Base-by-base conservation (phyloP, 2,797 vertebrate genomes). In the Mormyrus hasselquistii region DNA sequence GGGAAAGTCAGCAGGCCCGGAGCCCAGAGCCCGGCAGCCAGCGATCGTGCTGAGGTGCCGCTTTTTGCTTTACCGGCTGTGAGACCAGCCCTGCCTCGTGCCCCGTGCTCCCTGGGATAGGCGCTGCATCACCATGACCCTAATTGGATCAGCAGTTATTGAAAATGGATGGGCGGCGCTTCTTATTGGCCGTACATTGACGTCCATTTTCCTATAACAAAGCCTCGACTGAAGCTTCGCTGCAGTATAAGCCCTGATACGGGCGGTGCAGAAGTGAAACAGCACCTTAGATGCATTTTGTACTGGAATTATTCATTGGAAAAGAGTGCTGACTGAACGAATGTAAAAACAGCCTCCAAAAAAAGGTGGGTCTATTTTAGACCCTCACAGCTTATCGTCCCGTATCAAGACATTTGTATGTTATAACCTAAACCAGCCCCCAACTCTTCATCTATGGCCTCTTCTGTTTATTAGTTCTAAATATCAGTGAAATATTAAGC, bases 201-300 rank as follows among this genome's bases (percentile, higher is more conserved):
- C 55, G 53, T 41, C 44, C 82, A 62, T 83, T 53, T 62, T 41
- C 76, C 73, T 88, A 89, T 88, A 89, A 79, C 85, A 85, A 50
- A 82, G 57, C 88, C 79, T 50, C 53, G 16, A 82, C 89, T 53
- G 41, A 86, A 88, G 86, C 86, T 84, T 90, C 69, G 90, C 87
- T 73, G 10, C 69, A 49, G 25, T 44, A 6, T 85, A 49, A 29
- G 85, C 25, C 73, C 6, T 44, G 76, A 82, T 44, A 47, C 2
- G 2, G 82, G 22, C 52, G 41, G 38, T 14, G 2, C n/a, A 22
- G 29, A 19, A 41, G 52, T 4, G 34, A 87, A 44, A 65, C 53
- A 88, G 47, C 0, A 8, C 44, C 44, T 85, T 29, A 25, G 82
- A 12, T 50, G n/a, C 82, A 49, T 49, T 85, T 49, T 12, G 25